phyloP scores from a whole-genome alignment of 2,797 vertebrate genomes.

The Ciconia nigra region DNA sequence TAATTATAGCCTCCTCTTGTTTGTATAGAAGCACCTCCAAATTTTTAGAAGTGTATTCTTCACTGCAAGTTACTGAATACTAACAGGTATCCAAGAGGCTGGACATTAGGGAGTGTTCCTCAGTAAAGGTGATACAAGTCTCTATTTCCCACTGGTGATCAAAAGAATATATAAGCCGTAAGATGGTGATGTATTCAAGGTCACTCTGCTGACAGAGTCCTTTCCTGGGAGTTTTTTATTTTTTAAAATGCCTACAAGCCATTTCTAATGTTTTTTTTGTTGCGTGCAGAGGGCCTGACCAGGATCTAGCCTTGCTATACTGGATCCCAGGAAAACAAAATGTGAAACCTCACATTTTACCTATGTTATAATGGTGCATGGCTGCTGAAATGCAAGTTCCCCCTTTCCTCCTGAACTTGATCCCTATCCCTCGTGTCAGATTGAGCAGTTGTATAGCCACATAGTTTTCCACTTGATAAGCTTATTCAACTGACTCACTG shows the following conservation, averaged over 20 bases:
- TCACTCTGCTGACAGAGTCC: background rate
- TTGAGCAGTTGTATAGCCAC: background rate
- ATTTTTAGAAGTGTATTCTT: background rate
- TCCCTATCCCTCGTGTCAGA: background rate
- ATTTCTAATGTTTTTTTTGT: background rate
- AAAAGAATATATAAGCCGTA: background rate
- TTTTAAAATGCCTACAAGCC: background rate
- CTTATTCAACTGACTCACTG: background rate
- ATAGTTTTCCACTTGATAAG: background rate
- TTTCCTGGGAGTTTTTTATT: background rate
- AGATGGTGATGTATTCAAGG: background rate
- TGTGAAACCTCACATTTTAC: background rate
- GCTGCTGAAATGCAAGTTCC: background rate
- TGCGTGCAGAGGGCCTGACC: fast-evolving
- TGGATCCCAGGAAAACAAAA: background rate
- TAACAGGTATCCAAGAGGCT: background rate
- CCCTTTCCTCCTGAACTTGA: background rate
- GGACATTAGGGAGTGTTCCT: background rate
- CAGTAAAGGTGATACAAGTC: background rate
- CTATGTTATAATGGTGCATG: background rate
- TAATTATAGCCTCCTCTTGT: background rate
- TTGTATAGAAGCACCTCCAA: background rate
- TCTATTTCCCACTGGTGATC: background rate
- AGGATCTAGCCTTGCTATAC: background rate
- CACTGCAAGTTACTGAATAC: background rate